Conservation (phyloP, 2,113 vertebrate genomes). For the Tachycineta bicolor region DNA sequence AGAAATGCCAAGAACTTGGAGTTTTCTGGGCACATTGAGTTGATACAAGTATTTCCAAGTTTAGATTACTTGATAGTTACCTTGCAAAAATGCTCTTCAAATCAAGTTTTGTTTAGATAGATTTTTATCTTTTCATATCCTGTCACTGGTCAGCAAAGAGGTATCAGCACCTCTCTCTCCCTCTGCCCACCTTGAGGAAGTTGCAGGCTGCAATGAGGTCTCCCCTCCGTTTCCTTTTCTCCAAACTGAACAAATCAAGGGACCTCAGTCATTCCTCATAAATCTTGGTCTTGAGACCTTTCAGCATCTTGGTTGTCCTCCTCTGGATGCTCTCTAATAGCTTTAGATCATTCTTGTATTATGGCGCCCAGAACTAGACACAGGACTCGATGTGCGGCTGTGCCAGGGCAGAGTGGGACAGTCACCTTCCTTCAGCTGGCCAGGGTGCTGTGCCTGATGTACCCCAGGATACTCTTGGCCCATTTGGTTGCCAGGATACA, state of each 20-base stretch:
- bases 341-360: not conserved
- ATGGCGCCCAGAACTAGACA: not conserved
- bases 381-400: not conserved
- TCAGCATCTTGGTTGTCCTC: not conserved
- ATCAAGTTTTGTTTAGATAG: not conserved
- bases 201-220: not conserved
- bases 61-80: not conserved
- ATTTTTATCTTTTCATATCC: not conserved
- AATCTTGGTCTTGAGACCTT: not conserved
- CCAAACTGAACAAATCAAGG: not conserved
- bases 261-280: not conserved
- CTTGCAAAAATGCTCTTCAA: not conserved
- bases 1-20: not conserved
- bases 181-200: not conserved
- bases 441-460: not conserved
- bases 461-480: not conserved
- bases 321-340: not conserved
- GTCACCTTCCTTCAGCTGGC: not conserved
- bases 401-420: too few relatives aligned
- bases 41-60: not conserved
- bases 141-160: not conserved
- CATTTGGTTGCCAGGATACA: not conserved
- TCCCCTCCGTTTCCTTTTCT: not conserved
- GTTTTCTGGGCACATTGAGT: not conserved
- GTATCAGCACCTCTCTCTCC: not conserved